phyloP scores from a whole-genome alignment of 53 echinoderm and acorn worm species.

The Patiria pectinifera region DNA sequence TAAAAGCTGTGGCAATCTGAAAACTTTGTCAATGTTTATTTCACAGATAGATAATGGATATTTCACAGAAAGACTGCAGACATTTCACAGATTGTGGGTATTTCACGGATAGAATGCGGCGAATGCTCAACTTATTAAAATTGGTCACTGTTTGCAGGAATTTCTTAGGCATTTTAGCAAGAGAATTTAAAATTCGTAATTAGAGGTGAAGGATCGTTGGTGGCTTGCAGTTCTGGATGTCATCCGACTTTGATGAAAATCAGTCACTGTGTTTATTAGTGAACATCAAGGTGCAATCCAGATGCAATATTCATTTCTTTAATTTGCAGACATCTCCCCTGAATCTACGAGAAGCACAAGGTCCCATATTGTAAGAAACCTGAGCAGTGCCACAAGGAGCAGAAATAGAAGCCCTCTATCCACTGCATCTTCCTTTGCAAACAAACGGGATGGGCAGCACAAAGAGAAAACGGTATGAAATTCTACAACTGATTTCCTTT shows the following conservation, averaged over 20 bases:
- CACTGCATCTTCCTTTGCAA: background rate
- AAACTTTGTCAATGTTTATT: too few relatives aligned
- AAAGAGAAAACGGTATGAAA: background rate
- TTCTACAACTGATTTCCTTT: background rate
- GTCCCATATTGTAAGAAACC: conserved; percentile 4
- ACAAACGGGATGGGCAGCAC: background rate
- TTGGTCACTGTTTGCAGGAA: background rate
- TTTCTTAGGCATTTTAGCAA: too few relatives aligned
- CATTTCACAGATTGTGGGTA: too few relatives aligned
- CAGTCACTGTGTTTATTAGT: background rate
- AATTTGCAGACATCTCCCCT: background rate
- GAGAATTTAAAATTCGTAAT: too few relatives aligned
- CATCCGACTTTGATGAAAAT: too few relatives aligned
- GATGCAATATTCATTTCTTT: background rate
- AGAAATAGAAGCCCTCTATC: conserved; percentile 3
- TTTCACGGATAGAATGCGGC: too few relatives aligned
- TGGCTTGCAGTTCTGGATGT: too few relatives aligned
- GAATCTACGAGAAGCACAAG: conserved; percentile 11
- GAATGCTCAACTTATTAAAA: background rate
- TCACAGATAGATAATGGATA: too few relatives aligned
- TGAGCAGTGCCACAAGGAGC: conserved; percentile 18
- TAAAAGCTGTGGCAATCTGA: too few relatives aligned
- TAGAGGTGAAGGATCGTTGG: too few relatives aligned
- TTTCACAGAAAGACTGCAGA: too few relatives aligned
- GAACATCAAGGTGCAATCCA: background rate